Evolutionary conservation across 2,113 vertebrate genomes (phyloP).

Genomic region (Tenebrosternarchus preto): DNA sequence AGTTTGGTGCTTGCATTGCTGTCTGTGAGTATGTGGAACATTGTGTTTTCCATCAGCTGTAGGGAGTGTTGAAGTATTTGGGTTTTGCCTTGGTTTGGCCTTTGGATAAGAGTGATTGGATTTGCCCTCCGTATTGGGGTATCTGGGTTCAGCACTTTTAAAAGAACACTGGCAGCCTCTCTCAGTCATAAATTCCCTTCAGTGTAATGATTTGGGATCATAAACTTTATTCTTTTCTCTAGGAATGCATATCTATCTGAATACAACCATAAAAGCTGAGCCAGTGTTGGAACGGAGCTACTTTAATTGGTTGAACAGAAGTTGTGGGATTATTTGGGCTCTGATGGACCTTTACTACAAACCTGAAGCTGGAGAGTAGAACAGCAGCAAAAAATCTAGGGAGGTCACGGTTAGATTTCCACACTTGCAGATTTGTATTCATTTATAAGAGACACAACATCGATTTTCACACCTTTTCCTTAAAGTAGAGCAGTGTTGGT

Average conservation of each 20-base stretch:
- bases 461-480: neutral
- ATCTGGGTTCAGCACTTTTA: neutral
- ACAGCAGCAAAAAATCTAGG: neutral
- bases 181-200: neutral
- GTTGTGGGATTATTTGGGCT: constrained; percentile 8
- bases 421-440: neutral
- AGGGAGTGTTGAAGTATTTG: no score
- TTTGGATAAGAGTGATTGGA: neutral
- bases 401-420: no score
- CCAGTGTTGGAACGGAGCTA: neutral
- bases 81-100: neutral
- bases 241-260: constrained; percentile 9
- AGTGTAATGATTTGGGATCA: neutral
- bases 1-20: neutral
- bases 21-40: neutral
- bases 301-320: constrained; percentile 13
- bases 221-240: neutral
- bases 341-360: neutral
- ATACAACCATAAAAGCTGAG: neutral
- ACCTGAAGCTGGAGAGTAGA: neutral
- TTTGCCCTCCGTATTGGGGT: neutral
- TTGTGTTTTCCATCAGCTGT: neutral
- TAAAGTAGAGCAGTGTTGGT: neutral
- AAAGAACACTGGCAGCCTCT: neutral
- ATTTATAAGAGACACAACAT: neutral